phyloP scores from a whole-genome alignment of 2,113 vertebrate genomes.

The Muntiacus muntjak region DNA sequence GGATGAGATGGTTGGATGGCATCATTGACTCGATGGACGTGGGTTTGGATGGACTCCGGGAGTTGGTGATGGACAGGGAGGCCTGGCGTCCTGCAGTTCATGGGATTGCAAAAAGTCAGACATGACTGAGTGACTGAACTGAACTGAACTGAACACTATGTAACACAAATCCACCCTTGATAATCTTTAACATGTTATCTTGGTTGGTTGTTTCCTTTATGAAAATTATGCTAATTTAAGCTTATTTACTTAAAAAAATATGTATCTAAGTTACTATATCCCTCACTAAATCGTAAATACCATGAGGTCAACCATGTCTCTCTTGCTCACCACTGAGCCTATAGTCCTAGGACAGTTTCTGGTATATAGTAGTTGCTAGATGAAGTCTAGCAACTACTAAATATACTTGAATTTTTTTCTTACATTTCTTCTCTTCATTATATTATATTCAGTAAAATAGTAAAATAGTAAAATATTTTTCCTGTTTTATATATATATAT shows the following conservation, averaged over 20 bases:
- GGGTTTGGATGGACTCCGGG: background rate
- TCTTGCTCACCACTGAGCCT: background rate
- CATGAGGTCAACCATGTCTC: background rate
- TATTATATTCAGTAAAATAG: background rate
- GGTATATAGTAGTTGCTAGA: background rate
- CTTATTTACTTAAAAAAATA: background rate
- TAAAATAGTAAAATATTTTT: background rate
- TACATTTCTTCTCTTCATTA: background rate
- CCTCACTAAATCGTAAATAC: background rate
- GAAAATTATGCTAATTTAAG: background rate
- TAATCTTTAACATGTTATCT: background rate
- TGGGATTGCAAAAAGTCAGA: accelerated
- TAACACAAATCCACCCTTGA: background rate
- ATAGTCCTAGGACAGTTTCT: background rate
- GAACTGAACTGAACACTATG: too few relatives aligned
- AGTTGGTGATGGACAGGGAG: background rate
- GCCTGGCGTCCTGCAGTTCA: accelerated
- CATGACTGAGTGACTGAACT: background rate
- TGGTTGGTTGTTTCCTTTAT: background rate
- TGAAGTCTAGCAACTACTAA: background rate
- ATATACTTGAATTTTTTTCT: background rate
- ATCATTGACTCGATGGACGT: background rate
- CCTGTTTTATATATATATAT: too few relatives aligned
- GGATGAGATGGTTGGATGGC: background rate
- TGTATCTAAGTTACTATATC: background rate